Evolutionary conservation across 1,140 invertebrate genomes (phyloP), one percentile per base, ranked within the genome.

Genomic region (Alviniconcha marisindica): DNA sequence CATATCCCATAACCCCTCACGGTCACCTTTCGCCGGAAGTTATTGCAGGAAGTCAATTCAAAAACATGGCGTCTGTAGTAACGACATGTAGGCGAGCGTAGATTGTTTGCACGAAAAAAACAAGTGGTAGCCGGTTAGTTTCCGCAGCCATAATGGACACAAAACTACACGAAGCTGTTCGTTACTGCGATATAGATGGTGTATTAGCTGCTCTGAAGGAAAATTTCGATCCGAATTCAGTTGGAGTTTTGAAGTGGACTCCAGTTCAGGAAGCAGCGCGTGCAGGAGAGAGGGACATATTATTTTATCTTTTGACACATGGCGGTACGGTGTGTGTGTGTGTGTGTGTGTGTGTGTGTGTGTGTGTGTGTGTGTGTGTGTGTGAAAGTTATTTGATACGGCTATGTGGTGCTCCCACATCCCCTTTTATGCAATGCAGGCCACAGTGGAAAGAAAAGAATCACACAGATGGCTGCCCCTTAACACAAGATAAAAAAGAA

Each of bases 221-320:
- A 71, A 86, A 88, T 15, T 89, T 88, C 81, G 89, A 91, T 81
- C 89, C 90, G 0, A 91, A 92, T 85, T 71, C 88, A 36, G 88
- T 91, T 82, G 91, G 91, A 18, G 56, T 91, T 63, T 91, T 91
- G 78, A 86, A 88, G 74, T 92, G 91, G 91, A 90, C 83, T 79
- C 82, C 90, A 18, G 85, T 92, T 42, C 91, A 92, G 81, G 91
- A 92, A 79, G 91, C 91, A n/a, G 84, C 88, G 2, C 84, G 84
- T 44, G 89, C 89, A 86, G 91, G 91, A 73, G 89, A 92, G n/a
- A 80, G 71, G 24, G 89, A 92, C 36, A 91, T 92, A 42, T 74
- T 92, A 0, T 82, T 83, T 42, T 71, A 89, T 24, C 84, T 92
- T 14, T 81, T 92, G 24, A 66, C 88, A 42, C 80, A 88, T 48